Base-by-base conservation (phyloP, 1,140 invertebrate species). In the Tribolium madens region DNA sequence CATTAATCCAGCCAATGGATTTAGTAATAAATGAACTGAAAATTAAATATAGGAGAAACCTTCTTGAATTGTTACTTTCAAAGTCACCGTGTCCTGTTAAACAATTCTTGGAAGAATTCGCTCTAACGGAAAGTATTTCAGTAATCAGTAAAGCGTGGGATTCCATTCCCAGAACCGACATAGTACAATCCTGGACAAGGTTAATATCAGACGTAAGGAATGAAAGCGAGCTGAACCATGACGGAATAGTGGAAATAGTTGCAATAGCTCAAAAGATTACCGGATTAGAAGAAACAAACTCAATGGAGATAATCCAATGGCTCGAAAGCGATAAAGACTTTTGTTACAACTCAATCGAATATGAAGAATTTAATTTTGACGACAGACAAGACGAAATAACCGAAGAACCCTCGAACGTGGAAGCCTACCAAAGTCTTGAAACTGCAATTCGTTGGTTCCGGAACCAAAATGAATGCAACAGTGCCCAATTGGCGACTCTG, bases 81-180 rank as follows among this genome's bases (percentile, higher is more conserved):
- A 64, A 18, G 31, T 64, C 12, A 14, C n/a, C 26, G 21, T 64
- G 26, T 64, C 57, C 26, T 12, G 31, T 36, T 33, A 64, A 64
- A 14, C 57, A 64, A 18, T 64, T 64, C 14, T 26, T 31, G n/a
- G 57, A 64, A 64, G 57, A 64, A 64, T 64, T 64, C 12, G 31
- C 21, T 3, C n/a, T 33, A 18, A 21, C 10, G 6, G 52, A 64
- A 18, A 64, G 57, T 18, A 33, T 64, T 33, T 64, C 26, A 33
- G 21, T 64, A 33, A 64, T 64, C 26, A 26, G 21, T 33, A 26
- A 64, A 18, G 57, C 57, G 21, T 64, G 26, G 57, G 57, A 64
- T 64, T 64, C 57, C 21, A 64, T 64, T 64, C 57, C 57, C 26
- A 33, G 21, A 64, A 33, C 26, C 0, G n/a, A 31, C n/a, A 64